Evolutionary conservation across 2,113 vertebrate genomes (phyloP), one percentile per base, ranked within the genome.

Genomic region (Boleophthalmus pectinirostris): DNA sequence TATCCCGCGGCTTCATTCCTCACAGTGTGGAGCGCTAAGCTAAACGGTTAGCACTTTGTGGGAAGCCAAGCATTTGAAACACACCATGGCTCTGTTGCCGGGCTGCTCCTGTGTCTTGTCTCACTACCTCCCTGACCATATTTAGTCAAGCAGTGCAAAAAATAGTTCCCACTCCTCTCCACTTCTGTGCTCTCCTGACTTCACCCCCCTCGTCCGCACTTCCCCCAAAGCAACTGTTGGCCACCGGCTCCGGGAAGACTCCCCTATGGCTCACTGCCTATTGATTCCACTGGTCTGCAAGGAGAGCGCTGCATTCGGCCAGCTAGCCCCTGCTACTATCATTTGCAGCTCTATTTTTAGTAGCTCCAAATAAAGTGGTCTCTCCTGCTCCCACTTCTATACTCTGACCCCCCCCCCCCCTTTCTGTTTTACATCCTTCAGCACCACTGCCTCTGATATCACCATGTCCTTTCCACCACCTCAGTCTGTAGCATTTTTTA

Each of bases 81-180:
- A 94, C 83, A 93, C 95, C 92, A 94, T 92, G 88, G 92, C 92
- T 79, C 93, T 94, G 95, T 96, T 95, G 87, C 94, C 83, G 91
- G 90, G 93, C 92, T 95, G 94, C 93, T 94, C 95, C 92, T 93
- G 92, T 94, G 94, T 95, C 93, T 95, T 95, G 94, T 87, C 91
- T 92, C 91, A 90, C 90, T 88, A 96, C 95, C 97, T 97, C 96
- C 95, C 95, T 98, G 96, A 97, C 97, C 97, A 98, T 99, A 98
- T 98, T 99, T 98, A 98, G 97, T 98, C 95, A 98, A 95, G 96
- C 95, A 94, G 95, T 93, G 96, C 95, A 97, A 98, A 98, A 98
- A 97, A 98, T 96, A 97, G 94, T 95, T 95, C 93, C 94, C 78
- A 45, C 87, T 86, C 75, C 65, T 54, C 88, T 74, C 77, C 46